Conservation (phyloP, 2,113 vertebrate genomes). For the Bufo bufo region DNA sequence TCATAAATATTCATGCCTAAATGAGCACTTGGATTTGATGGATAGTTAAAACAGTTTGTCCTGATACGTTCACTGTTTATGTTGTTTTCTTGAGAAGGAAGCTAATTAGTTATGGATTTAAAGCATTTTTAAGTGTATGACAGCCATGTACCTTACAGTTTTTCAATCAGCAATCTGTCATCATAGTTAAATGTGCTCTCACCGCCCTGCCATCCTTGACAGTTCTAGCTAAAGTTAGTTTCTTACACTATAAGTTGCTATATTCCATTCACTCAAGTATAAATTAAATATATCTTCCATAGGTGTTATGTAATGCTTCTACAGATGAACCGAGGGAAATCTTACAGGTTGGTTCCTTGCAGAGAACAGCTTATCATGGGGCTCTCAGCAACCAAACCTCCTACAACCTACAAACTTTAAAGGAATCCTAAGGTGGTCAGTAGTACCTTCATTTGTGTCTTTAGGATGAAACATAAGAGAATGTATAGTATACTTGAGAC, state of each 20-base stretch:
- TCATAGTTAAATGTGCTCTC: background rate
- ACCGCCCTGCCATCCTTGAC: background rate
- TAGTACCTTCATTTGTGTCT: no score
- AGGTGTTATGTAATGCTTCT: background rate
- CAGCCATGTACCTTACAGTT: background rate
- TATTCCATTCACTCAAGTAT: background rate
- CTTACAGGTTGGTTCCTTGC: no score
- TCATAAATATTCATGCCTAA: slow-evolving; percentile 10
- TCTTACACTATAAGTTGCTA: background rate
- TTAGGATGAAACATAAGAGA: no score
- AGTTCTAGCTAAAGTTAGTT: background rate
- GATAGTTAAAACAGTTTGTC: slow-evolving; percentile 37
- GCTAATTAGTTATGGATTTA: background rate
- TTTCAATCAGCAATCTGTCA: background rate
- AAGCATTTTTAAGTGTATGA: background rate
- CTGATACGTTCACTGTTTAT: slow-evolving; percentile 30
- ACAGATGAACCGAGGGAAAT: background rate
- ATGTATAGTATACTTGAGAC: no score
- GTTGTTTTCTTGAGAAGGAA: background rate
- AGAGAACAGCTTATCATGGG: background rate
- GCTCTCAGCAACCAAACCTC: background rate
- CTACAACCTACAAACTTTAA: no score
- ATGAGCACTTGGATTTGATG: slow-evolving; percentile 28
- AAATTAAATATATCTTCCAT: background rate
- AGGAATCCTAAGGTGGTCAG: no score